phyloP scores from a whole-genome alignment of 1,140 invertebrate genomes.

The Andricus grossulariae region DNA sequence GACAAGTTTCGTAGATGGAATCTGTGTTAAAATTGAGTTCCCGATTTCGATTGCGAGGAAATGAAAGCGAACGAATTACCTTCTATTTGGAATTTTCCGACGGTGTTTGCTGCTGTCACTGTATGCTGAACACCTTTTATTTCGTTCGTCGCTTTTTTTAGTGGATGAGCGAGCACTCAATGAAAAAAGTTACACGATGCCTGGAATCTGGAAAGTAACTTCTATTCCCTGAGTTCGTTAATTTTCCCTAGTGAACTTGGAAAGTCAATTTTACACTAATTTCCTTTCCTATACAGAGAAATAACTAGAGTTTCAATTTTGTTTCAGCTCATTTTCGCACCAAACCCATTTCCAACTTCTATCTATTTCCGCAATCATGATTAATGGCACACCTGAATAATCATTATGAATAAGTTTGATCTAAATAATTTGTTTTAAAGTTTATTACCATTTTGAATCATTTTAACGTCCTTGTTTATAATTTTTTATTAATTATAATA shows the following conservation, averaged over 20 bases:
- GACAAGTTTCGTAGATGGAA: background rate
- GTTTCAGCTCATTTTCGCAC: no score
- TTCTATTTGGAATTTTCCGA: conserved; percentile 1
- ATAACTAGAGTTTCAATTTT: no score
- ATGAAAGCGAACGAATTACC: conserved; percentile 12
- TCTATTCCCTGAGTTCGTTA: conserved; percentile 2
- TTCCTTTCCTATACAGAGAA: no score
- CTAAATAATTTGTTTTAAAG: no score
- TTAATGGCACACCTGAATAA: no score
- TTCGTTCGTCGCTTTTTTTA: background rate
- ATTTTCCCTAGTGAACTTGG: background rate
- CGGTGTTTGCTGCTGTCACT: background rate
- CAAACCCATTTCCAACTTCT: no score
- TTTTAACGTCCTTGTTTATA: no score
- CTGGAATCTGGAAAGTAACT: conserved; percentile 11
- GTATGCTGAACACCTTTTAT: background rate
- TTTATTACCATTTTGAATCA: no score
- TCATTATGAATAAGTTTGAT: no score
- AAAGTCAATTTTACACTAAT: no score
- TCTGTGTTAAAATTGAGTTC: conserved; percentile 21
- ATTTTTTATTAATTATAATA: no score
- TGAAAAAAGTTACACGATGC: conserved; percentile 10
- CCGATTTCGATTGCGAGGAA: conserved; percentile 13
- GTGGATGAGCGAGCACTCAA: background rate
- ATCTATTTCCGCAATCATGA: no score